These are phyloP conservation scores for Apeira syringaria DNA, from an alignment of 2,888 invertebrate genomes.

Conservation along the genomic window DNA sequence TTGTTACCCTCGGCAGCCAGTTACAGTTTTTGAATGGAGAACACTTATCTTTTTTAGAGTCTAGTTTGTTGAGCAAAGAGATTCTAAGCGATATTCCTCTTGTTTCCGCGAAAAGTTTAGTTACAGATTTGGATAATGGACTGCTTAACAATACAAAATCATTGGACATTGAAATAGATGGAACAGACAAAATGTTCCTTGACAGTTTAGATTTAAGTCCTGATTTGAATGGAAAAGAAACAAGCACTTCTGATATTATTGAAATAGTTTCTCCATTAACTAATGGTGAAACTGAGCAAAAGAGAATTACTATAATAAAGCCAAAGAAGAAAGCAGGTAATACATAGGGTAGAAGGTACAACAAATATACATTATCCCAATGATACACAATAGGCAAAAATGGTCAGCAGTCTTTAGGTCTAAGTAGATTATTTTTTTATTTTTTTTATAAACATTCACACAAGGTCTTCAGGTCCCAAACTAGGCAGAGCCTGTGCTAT, in stretches of 20 bases:
- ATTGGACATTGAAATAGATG: conserved; percentile 16
- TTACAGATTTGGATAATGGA: conserved; percentile 14
- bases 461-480: too few species aligned
- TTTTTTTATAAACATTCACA: too few species aligned
- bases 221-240: conserved; percentile 6
- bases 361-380: too few species aligned
- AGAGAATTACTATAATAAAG: not conserved
- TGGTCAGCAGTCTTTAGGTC: too few species aligned
- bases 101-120: conserved; percentile 13
- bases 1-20: conserved; percentile 12
- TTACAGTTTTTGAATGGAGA: conserved; percentile 14
- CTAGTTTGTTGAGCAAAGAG: conserved; percentile 18
- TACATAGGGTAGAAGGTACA: too few species aligned
- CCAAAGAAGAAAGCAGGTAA: not conserved
- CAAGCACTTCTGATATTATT: not conserved
- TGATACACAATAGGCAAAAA: too few species aligned
- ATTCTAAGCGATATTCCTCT: conserved; percentile 15
- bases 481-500: too few species aligned
- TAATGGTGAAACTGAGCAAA: not conserved
- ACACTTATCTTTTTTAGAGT: conserved; percentile 27
- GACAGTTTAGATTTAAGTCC: conserved; percentile 15
- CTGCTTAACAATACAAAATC: conserved; percentile 10
- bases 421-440: too few species aligned
- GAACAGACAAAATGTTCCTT: conserved; percentile 13
- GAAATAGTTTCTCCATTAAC: not conserved